A percentile compares a stretch with the other conserved stretches of the same genome.
These are phyloP conservation scores for Noctua comes DNA, from an alignment of 2,888 invertebrate species.

Conservation along the genomic window DNA sequence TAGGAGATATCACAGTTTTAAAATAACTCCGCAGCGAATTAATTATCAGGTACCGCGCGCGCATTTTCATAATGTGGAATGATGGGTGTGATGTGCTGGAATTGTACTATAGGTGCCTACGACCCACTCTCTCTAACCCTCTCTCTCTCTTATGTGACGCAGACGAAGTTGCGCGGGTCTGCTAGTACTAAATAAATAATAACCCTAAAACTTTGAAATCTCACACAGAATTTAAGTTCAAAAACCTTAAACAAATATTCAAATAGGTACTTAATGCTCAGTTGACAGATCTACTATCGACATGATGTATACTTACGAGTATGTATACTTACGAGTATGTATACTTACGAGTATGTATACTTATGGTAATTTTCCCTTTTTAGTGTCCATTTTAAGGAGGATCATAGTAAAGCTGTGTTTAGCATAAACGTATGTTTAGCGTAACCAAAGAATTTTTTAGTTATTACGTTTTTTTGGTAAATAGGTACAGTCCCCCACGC, in stretches of 20 bases:
- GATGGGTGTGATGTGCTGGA: too few relatives aligned
- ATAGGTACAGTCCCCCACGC: not conserved
- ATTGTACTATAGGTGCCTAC: too few relatives aligned
- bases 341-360: not conserved
- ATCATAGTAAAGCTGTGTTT: not conserved
- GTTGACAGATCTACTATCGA: not conserved
- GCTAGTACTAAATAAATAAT: constrained; percentile 10
- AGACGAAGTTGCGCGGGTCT: too few relatives aligned
- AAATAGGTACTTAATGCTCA: not conserved
- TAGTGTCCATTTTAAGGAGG: not conserved
- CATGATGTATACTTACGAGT: not conserved
- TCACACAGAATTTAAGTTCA: not conserved
- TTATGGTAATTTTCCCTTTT: not conserved
- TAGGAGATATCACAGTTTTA: too few relatives aligned
- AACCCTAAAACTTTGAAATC: not conserved
- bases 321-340: not conserved
- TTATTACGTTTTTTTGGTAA: not conserved
- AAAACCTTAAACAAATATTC: not conserved
- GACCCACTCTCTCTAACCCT: too few relatives aligned
- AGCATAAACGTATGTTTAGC: too few relatives aligned
- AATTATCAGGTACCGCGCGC: too few relatives aligned
- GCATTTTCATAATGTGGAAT: too few relatives aligned
- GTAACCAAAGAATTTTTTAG: too few relatives aligned
- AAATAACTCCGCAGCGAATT: too few relatives aligned
- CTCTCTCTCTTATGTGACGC: too few relatives aligned